A percentile compares a stretch with the other conserved stretches of the same genome.
phyloP scores from a whole-genome alignment of 2,113 vertebrate species.

The Ammospiza nelsoni region DNA sequence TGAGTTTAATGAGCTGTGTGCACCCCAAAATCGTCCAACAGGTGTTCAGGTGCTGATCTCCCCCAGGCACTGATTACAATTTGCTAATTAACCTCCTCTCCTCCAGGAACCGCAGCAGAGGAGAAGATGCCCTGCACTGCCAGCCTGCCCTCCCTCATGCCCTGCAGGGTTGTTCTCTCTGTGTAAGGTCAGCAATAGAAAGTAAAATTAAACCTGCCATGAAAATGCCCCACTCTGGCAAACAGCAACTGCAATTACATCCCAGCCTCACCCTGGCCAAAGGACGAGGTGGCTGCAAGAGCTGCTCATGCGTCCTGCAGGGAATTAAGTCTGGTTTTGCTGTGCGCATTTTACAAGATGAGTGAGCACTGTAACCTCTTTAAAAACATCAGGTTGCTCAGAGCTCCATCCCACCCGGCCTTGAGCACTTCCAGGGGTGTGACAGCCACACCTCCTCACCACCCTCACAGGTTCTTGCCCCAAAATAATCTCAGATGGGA shows the following conservation, averaged over 20 bases:
- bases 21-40: fast-evolving
- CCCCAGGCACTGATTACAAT: not conserved
- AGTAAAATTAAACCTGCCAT: not conserved
- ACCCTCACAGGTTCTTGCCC: not conserved
- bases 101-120: not conserved
- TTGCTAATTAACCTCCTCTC: not conserved
- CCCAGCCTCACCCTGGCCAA: not conserved
- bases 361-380: not conserved
- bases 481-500: not conserved
- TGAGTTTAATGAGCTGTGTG: not conserved
- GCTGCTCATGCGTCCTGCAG: not conserved
- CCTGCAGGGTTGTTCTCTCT: not conserved
- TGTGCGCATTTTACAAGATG: not conserved
- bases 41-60: not conserved
- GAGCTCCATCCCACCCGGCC: not conserved
- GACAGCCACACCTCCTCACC: not conserved
- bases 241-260: not conserved
- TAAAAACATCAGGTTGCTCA: not conserved
- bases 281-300: not conserved
- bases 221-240: not conserved
- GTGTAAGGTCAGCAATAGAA: not conserved
- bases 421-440: not conserved
- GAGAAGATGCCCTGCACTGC: not conserved
- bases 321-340: not conserved
- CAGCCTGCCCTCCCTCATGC: not conserved